Evolutionary conservation across 2,888 invertebrate species (phyloP).

Genomic region (Yponomeuta cagnagella): DNA sequence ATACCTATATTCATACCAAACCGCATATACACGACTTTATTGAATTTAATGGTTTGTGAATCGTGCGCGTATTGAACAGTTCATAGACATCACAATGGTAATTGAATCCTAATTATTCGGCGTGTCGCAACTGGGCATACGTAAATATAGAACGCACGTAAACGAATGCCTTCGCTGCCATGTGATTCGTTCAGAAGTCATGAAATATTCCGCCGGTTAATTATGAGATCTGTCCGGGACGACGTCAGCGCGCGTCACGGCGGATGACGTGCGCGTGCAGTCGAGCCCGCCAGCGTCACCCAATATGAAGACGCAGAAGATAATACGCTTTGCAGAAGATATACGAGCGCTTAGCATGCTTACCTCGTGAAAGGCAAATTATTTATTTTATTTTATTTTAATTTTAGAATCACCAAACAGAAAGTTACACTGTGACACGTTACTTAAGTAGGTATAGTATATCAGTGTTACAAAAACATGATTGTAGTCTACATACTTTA

Average conservation of each 20-base stretch:
- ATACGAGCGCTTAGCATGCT: neutral
- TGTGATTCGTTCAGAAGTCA: constrained; percentile 17
- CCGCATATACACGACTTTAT: no score
- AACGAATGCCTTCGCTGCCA: neutral
- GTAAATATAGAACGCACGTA: constrained; percentile 10
- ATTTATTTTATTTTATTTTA: no score
- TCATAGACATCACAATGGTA: neutral
- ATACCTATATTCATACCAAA: no score
- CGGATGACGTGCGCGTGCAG: constrained; percentile 26
- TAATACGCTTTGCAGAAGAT: neutral
- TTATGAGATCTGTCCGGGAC: constrained; percentile 21
- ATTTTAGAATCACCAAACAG: no score
- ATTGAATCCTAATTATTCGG: constrained; percentile 4
- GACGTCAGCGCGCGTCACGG: constrained; percentile 31
- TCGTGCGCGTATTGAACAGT: no score
- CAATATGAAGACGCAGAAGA: constrained; percentile 8
- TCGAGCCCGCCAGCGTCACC: constrained; percentile 31
- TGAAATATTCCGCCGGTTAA: constrained; percentile 34
- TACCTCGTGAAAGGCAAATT: neutral
- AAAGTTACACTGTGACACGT: no score
- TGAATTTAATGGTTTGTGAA: no score
- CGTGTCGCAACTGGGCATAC: neutral
- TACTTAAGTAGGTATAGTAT: no score
- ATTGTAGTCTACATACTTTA: no score
- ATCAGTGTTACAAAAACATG: no score